Percentiles rank a stretch among this genome's conserved stretches.
These are phyloP conservation scores for Psittacus erithacus DNA, from an alignment of 2,113 vertebrate genomes.

Conservation along the genomic window DNA sequence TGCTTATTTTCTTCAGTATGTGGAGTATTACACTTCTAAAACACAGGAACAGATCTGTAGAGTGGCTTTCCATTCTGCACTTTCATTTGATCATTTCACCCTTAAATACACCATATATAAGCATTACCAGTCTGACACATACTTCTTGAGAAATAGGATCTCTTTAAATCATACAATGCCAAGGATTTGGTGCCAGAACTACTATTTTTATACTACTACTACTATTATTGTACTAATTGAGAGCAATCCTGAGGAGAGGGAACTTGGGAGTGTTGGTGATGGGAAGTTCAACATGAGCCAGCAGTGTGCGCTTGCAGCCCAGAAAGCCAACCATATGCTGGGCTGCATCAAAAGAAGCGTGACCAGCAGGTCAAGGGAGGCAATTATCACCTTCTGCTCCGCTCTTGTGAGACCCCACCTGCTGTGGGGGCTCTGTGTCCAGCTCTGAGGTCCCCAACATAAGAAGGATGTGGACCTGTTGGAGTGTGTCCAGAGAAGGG, in stretches of 20 bases:
- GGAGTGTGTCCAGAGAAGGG: neutral
- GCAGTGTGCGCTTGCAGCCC: neutral
- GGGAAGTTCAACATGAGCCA: neutral
- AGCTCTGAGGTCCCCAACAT: neutral
- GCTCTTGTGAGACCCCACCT: neutral
- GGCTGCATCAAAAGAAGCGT: neutral
- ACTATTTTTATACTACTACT: neutral
- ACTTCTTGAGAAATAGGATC: neutral
- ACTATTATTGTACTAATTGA: neutral
- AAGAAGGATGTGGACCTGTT: neutral
- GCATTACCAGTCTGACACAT: neutral
- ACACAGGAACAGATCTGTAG: neutral
- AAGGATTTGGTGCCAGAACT: neutral
- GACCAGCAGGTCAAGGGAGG: neutral
- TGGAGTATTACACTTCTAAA: neutral
- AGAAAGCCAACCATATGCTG: neutral
- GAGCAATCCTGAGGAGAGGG: neutral
- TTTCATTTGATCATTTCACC: neutral
- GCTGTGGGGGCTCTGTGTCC: neutral
- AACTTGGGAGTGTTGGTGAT: neutral
- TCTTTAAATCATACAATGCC: neutral
- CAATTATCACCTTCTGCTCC: neutral
- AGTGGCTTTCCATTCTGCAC: neutral
- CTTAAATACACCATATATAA: neutral
- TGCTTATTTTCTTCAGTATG: neutral